Evolutionary conservation across 92 coral and sea anemone species (phyloP), one percentile per base, ranked within the genome.

Genomic region (Epizoanthus stellaris): DNA sequence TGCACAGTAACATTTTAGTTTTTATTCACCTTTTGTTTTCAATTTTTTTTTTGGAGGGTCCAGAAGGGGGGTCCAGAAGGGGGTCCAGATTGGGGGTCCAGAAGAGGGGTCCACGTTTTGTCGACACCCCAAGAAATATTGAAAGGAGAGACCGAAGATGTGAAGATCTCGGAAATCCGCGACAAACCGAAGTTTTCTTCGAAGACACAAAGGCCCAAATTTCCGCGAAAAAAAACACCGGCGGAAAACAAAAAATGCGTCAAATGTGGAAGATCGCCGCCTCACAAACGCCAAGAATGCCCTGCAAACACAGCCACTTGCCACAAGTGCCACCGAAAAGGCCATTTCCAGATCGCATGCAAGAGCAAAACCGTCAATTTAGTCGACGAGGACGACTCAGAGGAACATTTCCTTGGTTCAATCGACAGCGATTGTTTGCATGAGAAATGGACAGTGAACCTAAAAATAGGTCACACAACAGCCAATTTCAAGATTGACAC

Each of bases 251-350:
- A 76, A 47, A 67, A 54, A 65, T 77, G 80, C 36, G 68, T 6
- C 43, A 39, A 17, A 5, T 81, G 86, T 43, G 82, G 82, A 25
- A 56, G 59, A 58, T 67, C 61, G 83, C 54, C 75, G 40, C 20
- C 15, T 11, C 87, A 82, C 66, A 75, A 64, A 13, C 20, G 91
- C n/a, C 85, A 87, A 19, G 84, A 82, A 73, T 87, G 84, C 38
- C 90, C 77, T 34, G 87, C 86, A 30, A 5, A 30, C 70, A 45
- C 63, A 17, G 82, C 79, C 14, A 75, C 72, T 87, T 54, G 59
- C 15, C 59, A 54, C 59, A 54, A 3, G 15, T 54, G 59, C 59
- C 1, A 54, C 10, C 10, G 15, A 15, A 54, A 54, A 54, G 59
- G 59, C 77, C 77, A 73, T 43, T 58, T 38, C 3, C 12, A 11